These are phyloP conservation scores for Diarsia mendica DNA, from an alignment of 2,888 invertebrate species.

Conservation along the genomic window DNA sequence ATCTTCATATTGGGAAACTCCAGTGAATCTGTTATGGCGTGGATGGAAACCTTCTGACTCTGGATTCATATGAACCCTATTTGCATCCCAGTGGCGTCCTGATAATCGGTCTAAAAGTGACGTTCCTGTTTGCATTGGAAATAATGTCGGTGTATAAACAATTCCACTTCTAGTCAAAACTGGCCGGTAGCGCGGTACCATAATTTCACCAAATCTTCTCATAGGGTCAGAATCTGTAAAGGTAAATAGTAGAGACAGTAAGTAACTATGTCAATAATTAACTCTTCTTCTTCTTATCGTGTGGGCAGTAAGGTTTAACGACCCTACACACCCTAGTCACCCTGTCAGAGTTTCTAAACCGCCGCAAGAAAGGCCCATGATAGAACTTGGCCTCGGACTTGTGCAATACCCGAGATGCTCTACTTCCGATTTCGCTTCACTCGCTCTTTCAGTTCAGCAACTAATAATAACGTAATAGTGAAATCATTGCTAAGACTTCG, in stretches of 20 bases:
- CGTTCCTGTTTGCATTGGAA: slow-evolving; percentile 40
- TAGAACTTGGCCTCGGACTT: too few relatives aligned
- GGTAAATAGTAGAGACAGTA: not conserved
- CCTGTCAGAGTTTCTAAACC: too few relatives aligned
- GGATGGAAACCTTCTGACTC: slow-evolving; percentile 13
- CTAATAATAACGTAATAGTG: not conserved
- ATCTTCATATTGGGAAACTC: slow-evolving; percentile 23
- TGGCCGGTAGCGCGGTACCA: slow-evolving; percentile 52
- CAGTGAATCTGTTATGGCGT: slow-evolving; percentile 4
- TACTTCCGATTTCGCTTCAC: not conserved
- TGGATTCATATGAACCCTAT: slow-evolving; percentile 16
- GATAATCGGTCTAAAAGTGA: slow-evolving; percentile 46
- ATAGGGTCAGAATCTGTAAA: slow-evolving; percentile 47
- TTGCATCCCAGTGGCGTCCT: slow-evolving; percentile 40
- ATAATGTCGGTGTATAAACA: slow-evolving; percentile 47
- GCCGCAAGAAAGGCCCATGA: too few relatives aligned
- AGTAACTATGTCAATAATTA: not conserved
- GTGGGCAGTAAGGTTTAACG: too few relatives aligned
- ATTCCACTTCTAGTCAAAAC: slow-evolving; percentile 58
- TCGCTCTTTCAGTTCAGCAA: not conserved
- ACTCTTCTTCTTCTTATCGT: too few relatives aligned
- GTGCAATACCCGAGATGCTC: too few relatives aligned
- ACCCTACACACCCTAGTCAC: too few relatives aligned
- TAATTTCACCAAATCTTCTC: slow-evolving; percentile 39
- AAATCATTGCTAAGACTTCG: not conserved